These are phyloP conservation scores for Ennomos fuscantarius DNA, from an alignment of 2,888 invertebrate genomes.

Conservation along the genomic window DNA sequence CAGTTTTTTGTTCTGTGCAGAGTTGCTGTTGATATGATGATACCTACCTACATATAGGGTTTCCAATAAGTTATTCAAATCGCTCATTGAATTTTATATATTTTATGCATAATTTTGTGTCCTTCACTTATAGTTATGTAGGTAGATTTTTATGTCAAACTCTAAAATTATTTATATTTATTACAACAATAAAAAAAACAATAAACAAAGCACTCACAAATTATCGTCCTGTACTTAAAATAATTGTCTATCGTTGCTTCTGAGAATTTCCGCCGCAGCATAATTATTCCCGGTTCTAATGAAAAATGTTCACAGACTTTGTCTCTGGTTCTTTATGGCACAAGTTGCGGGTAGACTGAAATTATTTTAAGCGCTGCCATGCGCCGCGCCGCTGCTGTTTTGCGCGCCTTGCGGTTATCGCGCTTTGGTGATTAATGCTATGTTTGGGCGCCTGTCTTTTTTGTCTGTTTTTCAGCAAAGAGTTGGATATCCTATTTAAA, in stretches of 20 bases:
- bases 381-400: constrained; percentile 49
- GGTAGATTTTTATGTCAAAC: too few relatives aligned
- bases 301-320: constrained; percentile 78
- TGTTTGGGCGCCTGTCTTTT: constrained; percentile 26
- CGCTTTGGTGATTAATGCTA: constrained; percentile 58
- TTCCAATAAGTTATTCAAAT: too few relatives aligned
- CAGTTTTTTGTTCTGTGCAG: too few relatives aligned
- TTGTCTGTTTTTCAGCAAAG: constrained; percentile 4
- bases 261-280: constrained; percentile 49
- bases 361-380: constrained; percentile 73
- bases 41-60: too few relatives aligned
- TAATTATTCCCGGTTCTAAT: constrained; percentile 60
- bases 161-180: too few relatives aligned
- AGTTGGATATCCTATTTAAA: neutral
- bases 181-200: neutral
- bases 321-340: constrained; percentile 74
- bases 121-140: too few relatives aligned
- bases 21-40: too few relatives aligned
- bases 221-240: constrained; percentile 22
- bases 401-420: constrained; percentile 77
- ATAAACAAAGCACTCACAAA: constrained; percentile 5
- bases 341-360: constrained; percentile 72
- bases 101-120: too few relatives aligned
- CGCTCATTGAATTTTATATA: too few relatives aligned
- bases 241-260: constrained; percentile 71